These are phyloP conservation scores for Glaucopsyche alexis DNA, from an alignment of 2,888 invertebrate species.

Conservation along the genomic window DNA sequence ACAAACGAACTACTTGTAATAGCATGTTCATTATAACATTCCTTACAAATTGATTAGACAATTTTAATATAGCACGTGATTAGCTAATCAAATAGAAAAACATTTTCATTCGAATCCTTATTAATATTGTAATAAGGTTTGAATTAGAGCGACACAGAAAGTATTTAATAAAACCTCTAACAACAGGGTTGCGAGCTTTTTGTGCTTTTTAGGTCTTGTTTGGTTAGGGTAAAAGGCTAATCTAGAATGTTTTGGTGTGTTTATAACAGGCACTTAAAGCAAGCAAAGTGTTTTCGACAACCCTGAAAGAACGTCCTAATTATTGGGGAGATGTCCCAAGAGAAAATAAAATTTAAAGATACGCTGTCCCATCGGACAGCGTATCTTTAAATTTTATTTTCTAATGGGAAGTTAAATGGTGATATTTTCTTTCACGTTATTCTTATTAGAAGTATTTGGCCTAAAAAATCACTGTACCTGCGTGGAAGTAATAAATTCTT, in stretches of 20 bases:
- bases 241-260: conserved; percentile 18
- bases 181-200: conserved; percentile 23
- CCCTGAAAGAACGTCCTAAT: not conserved
- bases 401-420: no score
- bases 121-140: not conserved
- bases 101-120: not conserved
- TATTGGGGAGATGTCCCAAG: no score
- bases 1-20: conserved; percentile 2
- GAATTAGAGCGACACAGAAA: not conserved
- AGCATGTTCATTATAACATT: conserved; percentile 22
- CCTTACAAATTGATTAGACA: conserved; percentile 27
- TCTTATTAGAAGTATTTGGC: no score
- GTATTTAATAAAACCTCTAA: conserved; percentile 22
- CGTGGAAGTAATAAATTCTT: no score
- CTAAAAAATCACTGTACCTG: no score
- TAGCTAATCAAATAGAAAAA: conserved; percentile 18
- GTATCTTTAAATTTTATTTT: no score
- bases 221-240: conserved; percentile 8
- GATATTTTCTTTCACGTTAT: no score
- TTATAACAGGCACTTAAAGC: conserved; percentile 10
- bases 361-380: no score
- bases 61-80: conserved; percentile 20
- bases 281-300: conserved; percentile 4
- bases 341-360: no score
- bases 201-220: conserved; percentile 6